Percentiles rank a stretch among this genome's conserved stretches.
phyloP scores from a whole-genome alignment of 2,113 vertebrate genomes.

The Phasianus colchicus region DNA sequence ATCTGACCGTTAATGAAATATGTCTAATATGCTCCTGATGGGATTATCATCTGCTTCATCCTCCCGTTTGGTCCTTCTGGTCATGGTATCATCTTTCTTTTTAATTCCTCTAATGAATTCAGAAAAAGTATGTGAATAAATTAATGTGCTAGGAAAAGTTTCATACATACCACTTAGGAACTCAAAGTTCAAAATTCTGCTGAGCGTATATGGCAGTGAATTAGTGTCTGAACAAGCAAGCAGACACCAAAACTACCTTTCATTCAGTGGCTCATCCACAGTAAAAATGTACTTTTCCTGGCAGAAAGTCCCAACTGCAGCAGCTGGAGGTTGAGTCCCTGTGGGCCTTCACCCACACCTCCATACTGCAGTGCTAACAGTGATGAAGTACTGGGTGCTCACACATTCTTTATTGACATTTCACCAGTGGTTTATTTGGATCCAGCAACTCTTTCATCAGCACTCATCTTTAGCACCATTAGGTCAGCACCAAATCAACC shows the following conservation, averaged over 20 bases:
- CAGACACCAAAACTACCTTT: background rate
- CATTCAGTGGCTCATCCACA: background rate
- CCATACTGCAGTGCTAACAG: background rate
- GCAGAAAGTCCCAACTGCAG: background rate
- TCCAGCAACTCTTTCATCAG: background rate
- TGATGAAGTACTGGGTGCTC: background rate
- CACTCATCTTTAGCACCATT: background rate
- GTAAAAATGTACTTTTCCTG: background rate
- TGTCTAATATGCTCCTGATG: background rate
- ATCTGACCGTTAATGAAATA: background rate
- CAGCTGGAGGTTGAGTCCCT: background rate
- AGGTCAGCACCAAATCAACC: background rate
- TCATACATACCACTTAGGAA: background rate
- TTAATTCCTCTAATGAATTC: conserved; percentile 18
- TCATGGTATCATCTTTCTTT: background rate
- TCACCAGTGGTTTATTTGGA: background rate
- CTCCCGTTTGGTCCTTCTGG: background rate
- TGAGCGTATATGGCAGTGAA: background rate
- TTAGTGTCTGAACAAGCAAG: background rate
- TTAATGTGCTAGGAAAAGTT: background rate
- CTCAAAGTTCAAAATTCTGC: background rate
- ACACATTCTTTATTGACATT: background rate
- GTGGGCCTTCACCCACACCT: accelerated
- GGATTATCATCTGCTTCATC: background rate
- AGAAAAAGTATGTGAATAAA: background rate